Evolutionary conservation across 2,888 invertebrate genomes (phyloP), one percentile per base, ranked within the genome.

Genomic region (Aspidapion aeneum): DNA sequence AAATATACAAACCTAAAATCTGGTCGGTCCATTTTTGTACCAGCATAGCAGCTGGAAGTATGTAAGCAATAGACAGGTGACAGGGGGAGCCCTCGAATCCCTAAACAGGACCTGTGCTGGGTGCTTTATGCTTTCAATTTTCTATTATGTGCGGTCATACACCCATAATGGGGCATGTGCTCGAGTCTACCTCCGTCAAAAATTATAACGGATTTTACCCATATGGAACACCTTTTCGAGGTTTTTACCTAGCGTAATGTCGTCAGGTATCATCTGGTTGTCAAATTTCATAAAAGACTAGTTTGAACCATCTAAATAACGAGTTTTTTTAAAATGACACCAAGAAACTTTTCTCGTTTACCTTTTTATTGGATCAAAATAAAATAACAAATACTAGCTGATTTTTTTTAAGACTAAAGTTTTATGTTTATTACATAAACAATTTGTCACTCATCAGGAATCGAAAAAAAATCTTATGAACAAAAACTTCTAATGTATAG

Each of bases 161-260:
- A 35, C 35, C 35, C 12, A 35, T 35, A 35, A 35, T 67, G 62
- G 65, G 64, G 66, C 68, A 69, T 68, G 68, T 69, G 69, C 66
- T 64, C 63, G 56, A 63, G 55, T 57, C 65, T 59, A 57, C 51
- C 60, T 59, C 22, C 35, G 3, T 35, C 12, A 35, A 35, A 35
- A 35, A 35, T 35, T 21, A 54, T 70, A 70, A 70, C 70, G 70
- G 68, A 70, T 66, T 69, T 70, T 68, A 59, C 66, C 63, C 66
- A 62, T 64, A 63, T 63, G 66, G 65, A 68, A 69, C 70, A 68
- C 66, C 66, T 68, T 68, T 66, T 59, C 48, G 50, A 59, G 18
- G 58, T 58, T 64, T 61, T 61, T 22, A 57, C 17, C 22, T 12
- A 35, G 3, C 35, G 5, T 35, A 35, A 35, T 35, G 12, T 35